Percentiles rank a stretch among this genome's conserved stretches.
Conservation (phyloP, 2,797 vertebrate genomes). For the Trichosurus vulpecula region DNA sequence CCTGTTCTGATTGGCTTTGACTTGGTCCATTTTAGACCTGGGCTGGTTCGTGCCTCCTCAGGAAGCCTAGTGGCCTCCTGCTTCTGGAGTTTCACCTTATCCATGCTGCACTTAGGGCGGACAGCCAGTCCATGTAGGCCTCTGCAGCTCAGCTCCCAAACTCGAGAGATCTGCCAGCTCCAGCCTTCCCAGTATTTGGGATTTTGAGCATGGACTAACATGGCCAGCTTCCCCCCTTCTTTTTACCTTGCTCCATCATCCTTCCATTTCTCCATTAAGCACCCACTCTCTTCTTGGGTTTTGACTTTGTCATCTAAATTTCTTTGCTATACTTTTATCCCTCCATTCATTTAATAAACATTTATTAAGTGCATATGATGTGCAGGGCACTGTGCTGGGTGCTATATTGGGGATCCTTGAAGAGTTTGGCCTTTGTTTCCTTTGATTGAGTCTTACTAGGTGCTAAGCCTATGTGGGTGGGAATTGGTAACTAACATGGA, state of each 20-base stretch:
- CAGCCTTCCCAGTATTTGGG: not conserved
- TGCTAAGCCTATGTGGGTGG: no score
- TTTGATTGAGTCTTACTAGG: no score
- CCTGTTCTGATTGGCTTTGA: not conserved
- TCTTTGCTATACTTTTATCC: not conserved
- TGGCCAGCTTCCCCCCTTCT: not conserved
- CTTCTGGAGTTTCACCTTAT: not conserved
- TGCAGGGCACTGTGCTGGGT: not conserved
- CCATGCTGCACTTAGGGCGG: not conserved
- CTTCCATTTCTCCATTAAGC: not conserved
- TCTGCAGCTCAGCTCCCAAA: not conserved
- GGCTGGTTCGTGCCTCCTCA: not conserved
- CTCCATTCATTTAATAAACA: not conserved
- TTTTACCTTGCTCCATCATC: not conserved
- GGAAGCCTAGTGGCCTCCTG: not conserved
- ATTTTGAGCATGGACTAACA: not conserved
- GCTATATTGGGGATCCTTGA: no score
- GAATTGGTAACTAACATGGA: no score
- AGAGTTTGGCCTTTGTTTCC: no score
- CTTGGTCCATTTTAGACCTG: not conserved
- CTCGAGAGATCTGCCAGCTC: not conserved
- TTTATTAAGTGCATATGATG: not conserved
- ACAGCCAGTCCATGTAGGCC: not conserved
- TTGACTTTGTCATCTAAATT: not conserved
- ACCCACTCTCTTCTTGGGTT: not conserved